These are phyloP conservation scores for Elgaria multicarinata DNA, from an alignment of 2,113 vertebrate genomes.

Conservation along the genomic window DNA sequence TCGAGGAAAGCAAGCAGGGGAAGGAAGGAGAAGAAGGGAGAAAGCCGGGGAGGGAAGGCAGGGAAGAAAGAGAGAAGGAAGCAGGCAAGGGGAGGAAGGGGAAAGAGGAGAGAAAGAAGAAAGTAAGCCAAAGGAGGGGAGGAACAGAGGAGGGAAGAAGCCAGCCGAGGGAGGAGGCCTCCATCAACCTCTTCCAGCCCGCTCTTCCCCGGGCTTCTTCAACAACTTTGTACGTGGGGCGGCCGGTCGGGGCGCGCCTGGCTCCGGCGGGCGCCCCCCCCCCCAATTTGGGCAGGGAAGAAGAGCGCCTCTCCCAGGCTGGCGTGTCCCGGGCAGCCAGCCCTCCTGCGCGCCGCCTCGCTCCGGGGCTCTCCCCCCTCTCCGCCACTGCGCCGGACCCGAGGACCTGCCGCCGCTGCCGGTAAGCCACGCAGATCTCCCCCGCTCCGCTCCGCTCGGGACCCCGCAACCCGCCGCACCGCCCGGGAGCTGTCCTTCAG, in stretches of 20 bases:
- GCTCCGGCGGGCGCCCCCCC: background rate
- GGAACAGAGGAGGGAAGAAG: too few species aligned
- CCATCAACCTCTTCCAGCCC: background rate
- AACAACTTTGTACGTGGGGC: background rate
- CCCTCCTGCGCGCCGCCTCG: background rate
- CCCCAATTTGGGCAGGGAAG: background rate
- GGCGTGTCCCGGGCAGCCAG: background rate
- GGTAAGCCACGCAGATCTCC: background rate
- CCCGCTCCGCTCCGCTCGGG: background rate
- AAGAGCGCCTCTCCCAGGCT: background rate
- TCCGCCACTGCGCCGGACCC: background rate
- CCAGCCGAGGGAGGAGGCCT: background rate
- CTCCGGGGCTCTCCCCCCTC: too few species aligned
- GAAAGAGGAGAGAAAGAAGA: background rate
- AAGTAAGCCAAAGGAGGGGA: too few species aligned
- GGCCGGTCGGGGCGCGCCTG: background rate
- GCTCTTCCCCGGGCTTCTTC: background rate
- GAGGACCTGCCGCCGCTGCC: background rate
- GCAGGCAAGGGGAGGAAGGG: background rate
- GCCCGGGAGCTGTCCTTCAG: background rate
- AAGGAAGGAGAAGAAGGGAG: conserved; percentile 30
- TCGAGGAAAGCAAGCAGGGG: conserved; percentile 28
- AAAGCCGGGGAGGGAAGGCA: background rate
- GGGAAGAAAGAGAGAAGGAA: background rate
- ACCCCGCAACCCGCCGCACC: too few species aligned